Evolutionary conservation across 2,113 vertebrate species (phyloP).

Genomic region (Nestor notabilis): DNA sequence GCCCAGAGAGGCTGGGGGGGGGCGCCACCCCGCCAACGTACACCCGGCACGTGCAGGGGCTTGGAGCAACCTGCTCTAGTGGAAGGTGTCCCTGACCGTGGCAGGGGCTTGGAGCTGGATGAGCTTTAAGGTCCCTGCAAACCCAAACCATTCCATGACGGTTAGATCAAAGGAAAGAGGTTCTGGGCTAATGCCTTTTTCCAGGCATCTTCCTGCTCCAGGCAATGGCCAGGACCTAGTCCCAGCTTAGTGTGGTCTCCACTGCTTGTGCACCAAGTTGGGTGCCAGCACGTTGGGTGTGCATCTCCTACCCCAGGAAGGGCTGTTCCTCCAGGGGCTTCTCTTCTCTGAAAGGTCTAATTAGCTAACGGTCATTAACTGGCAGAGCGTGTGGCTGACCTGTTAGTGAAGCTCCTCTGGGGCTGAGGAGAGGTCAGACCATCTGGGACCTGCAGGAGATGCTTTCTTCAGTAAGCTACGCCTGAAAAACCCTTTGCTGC

Average conservation of each 20-base stretch:
- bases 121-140: no score
- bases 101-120: no score
- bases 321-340: background rate
- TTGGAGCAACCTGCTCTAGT: no score
- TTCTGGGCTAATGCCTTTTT: background rate
- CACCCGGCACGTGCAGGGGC: no score
- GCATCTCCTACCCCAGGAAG: background rate
- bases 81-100: no score
- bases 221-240: background rate
- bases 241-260: no score
- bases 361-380: background rate
- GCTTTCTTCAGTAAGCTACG: background rate
- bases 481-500: background rate
- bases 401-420: background rate
- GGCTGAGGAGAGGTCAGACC: background rate
- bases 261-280: no score
- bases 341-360: background rate
- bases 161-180: background rate
- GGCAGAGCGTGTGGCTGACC: background rate
- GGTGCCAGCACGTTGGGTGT: rapidly evolving
- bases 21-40: no score
- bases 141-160: no score
- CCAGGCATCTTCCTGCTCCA: rapidly evolving
- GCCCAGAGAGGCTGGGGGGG: no score
- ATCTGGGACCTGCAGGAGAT: background rate